Conservation (phyloP, 2,113 vertebrate species). For the Chaenogobius annularis region DNA sequence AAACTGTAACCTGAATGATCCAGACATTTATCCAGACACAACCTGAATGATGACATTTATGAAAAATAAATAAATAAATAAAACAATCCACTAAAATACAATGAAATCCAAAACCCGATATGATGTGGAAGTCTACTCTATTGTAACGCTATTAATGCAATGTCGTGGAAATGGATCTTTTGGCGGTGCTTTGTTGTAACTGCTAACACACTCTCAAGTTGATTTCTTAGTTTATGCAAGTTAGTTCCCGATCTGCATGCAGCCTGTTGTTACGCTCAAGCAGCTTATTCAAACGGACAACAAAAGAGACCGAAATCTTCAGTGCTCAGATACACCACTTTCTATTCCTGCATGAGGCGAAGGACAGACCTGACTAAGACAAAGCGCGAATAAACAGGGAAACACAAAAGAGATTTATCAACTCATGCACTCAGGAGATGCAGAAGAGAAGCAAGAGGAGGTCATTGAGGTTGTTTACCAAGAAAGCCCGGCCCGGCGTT, state of each 20-base stretch:
- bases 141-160: too few species aligned
- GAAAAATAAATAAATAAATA: too few species aligned
- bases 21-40: too few species aligned
- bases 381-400: conserved; percentile 67
- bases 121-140: too few species aligned
- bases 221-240: conserved; percentile 36
- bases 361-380: conserved; percentile 62
- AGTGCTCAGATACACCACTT: conserved; percentile 51
- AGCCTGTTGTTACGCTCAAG: conserved; percentile 65
- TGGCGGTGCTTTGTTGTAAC: conserved; percentile 47
- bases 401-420: conserved; percentile 70
- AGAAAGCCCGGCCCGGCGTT: conserved; percentile 50
- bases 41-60: too few species aligned
- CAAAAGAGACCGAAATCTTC: conserved; percentile 68
- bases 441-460: conserved; percentile 27
- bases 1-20: too few species aligned
- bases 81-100: too few species aligned
- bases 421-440: conserved; percentile 63
- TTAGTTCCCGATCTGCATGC: conserved; percentile 61
- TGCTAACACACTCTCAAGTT: conserved; percentile 43
- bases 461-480: conserved; percentile 5
- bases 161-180: conserved; percentile 27
- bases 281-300: conserved; percentile 66
- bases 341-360: conserved; percentile 62
- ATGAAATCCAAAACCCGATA: too few species aligned